Evolutionary conservation across 2,797 vertebrate species (phyloP), one percentile per base, ranked within the genome.

Genomic region (Gymnocypris eckloni): DNA sequence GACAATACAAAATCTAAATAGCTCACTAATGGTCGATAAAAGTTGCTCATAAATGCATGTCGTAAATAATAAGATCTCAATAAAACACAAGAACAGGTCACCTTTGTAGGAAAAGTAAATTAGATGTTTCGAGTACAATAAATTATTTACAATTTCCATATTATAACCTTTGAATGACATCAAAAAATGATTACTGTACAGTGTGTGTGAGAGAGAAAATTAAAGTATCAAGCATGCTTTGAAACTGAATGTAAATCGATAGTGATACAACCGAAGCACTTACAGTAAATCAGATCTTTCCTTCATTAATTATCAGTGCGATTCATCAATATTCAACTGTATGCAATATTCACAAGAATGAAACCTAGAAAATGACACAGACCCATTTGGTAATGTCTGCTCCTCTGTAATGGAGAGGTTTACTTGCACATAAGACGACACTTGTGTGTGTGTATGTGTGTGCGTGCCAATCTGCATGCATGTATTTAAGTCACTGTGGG

Each of bases 331-430:
- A 88, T 78, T 85, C 16, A 73, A 79, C 56, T 54, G 54, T 22
- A 43, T 37, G 69, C 83, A 85, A 86, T 82, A 85, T 86, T 88
- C 48, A 88, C 79, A 59, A 67, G 79, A 52, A 48, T 73, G 87
- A 79, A 88, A 88, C 59, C 82, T 79, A 86, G 79, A 85, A 86
- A 86, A 83, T 59, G 56, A 85, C 67, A 79, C 79, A 72, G 70
- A 82, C 54, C 54, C 6, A 67, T 82, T 75, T 25, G 52, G 73
- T 73, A 85, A 79, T 48, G 83, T 79, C 79, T 82, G 83, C 61
- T 75, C 70, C 8, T 2, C 73, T 83, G 80, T 79, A 88, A 88
- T 50, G 67, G 81, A 89, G 83, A 79, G 73, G 41, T 70, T 83
- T 79, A 52, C 22, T 50, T 67, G 20, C n/a, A 45, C 66, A 83